Evolutionary conservation across 2,113 vertebrate species (phyloP).

Genomic region (Formicarius rufipectus): DNA sequence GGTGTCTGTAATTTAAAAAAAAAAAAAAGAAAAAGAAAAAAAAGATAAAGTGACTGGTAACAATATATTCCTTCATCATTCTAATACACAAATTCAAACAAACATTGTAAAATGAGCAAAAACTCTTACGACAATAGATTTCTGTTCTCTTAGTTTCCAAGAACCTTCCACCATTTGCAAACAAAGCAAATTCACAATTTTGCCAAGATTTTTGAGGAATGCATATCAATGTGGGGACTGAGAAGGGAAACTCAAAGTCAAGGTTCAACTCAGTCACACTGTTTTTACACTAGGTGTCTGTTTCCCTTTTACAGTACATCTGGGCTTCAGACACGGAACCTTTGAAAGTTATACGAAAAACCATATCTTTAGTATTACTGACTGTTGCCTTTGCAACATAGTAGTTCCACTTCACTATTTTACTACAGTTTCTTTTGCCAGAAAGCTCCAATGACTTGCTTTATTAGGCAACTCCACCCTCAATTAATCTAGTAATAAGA

Average conservation of each 20-base stretch:
- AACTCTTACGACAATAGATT: not conserved
- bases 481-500: conserved; percentile 2
- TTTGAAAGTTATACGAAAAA: not conserved
- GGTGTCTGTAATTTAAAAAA: not conserved
- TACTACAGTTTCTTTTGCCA: not conserved
- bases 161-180: not conserved
- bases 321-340: not conserved
- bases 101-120: not conserved
- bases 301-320: not conserved
- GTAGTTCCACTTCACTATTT: not conserved
- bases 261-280: not conserved
- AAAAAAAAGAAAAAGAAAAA: fast-evolving
- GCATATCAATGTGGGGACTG: not conserved
- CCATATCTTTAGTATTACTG: not conserved
- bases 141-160: not conserved
- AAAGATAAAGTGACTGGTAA: not conserved
- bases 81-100: not conserved
- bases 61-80: not conserved
- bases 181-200: not conserved
- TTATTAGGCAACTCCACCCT: not conserved
- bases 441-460: not conserved
- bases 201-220: not conserved
- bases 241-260: not conserved
- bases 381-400: not conserved
- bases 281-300: not conserved